Percentiles rank a stretch among this genome's conserved stretches.
These are phyloP conservation scores for Lathamus discolor DNA, from an alignment of 2,113 vertebrate species.

Conservation along the genomic window DNA sequence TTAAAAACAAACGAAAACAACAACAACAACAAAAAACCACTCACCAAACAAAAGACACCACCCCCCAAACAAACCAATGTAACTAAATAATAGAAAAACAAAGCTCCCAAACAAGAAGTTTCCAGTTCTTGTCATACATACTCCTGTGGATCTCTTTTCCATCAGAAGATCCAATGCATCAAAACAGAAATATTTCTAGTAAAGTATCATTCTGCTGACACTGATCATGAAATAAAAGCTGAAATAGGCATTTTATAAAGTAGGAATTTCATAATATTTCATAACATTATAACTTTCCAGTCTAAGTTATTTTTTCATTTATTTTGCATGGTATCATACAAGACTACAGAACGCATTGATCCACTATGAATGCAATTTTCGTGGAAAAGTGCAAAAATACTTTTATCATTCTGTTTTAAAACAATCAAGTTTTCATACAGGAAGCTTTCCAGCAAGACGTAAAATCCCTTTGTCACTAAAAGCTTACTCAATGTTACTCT, in stretches of 20 bases:
- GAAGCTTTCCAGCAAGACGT: neutral
- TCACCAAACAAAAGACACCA: neutral
- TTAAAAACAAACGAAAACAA: neutral
- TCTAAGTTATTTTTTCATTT: neutral
- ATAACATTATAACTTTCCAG: neutral
- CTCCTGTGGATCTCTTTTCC: neutral
- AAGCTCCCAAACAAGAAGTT: neutral
- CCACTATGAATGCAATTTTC: neutral
- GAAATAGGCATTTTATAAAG: neutral
- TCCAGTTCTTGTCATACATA: neutral
- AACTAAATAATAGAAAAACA: neutral
- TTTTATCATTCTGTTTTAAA: neutral
- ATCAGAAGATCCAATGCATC: neutral
- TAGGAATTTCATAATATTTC: neutral
- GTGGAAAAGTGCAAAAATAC: neutral
- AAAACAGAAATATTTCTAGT: neutral
- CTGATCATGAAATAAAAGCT: neutral
- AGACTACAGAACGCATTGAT: neutral
- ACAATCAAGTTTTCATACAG: neutral
- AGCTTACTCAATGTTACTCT: neutral
- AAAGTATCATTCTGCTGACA: neutral
- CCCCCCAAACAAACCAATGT: neutral
- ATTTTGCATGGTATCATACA: neutral
- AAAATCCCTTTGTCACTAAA: neutral
- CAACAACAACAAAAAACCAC: neutral